phyloP scores from a whole-genome alignment of 2,888 invertebrate species.

The Volucella zonaria region DNA sequence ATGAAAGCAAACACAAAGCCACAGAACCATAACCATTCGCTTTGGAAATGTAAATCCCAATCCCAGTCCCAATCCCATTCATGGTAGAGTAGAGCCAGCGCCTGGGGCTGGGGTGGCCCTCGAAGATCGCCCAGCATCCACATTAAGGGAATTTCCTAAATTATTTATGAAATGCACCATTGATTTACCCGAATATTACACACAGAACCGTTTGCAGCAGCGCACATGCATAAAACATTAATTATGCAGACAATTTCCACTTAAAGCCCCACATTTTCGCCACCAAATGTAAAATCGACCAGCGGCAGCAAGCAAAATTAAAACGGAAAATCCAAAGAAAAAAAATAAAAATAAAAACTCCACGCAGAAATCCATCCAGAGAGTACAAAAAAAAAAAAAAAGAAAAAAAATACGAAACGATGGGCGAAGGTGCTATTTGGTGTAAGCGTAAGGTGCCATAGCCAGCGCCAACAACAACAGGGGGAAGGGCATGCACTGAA shows the following conservation, averaged over 20 bases:
- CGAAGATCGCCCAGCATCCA: constrained; percentile 20
- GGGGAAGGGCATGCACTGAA: constrained; percentile 65
- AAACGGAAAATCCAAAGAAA: constrained; percentile 21
- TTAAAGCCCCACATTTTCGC: constrained; percentile 55
- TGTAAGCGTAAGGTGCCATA: constrained; percentile 54
- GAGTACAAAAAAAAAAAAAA: constrained; percentile 31
- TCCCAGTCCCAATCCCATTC: not conserved
- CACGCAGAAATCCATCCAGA: constrained; percentile 35
- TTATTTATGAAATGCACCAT: constrained; percentile 67
- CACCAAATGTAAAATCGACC: constrained; percentile 69
- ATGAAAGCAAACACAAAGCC: constrained; percentile 51
- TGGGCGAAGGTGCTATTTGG: constrained; percentile 58
- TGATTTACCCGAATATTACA: constrained; percentile 63
- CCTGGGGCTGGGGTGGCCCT: not conserved
- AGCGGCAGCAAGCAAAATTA: constrained; percentile 36
- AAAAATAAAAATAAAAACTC: constrained; percentile 45
- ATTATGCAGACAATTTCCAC: constrained; percentile 70
- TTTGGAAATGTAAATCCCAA: constrained; percentile 29
- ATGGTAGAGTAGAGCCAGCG: not conserved
- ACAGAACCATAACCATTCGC: constrained; percentile 27
- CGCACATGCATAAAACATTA: constrained; percentile 70
- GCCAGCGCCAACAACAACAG: constrained; percentile 14
- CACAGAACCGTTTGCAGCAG: constrained; percentile 61
- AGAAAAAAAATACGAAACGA: constrained; percentile 40
- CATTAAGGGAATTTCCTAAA: constrained; percentile 47